A percentile compares a stretch with the other conserved stretches of the same genome.
Conservation (phyloP, 2,797 vertebrate genomes). For the Luscinia luscinia region DNA sequence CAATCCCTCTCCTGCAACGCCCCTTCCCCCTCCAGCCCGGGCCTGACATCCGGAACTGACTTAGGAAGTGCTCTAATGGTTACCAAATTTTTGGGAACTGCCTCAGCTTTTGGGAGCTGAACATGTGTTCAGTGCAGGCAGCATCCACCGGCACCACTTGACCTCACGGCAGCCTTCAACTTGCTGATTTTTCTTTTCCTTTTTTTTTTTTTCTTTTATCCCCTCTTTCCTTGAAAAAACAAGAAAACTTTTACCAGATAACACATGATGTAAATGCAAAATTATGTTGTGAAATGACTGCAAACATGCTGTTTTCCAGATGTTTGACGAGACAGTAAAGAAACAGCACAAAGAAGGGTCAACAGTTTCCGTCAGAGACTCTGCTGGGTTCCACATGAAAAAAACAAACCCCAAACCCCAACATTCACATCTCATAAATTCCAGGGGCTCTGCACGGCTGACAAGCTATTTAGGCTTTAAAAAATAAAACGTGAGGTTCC, state of each 20-base stretch:
- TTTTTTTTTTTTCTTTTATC: not conserved
- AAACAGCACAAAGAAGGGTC: slow-evolving; percentile 76
- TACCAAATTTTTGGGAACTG: slow-evolving; percentile 93
- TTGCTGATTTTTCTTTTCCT: slow-evolving; percentile 70
- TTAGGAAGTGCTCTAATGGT: slow-evolving; percentile 97
- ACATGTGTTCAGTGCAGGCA: slow-evolving; percentile 92
- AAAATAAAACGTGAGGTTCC: slow-evolving; percentile 72
- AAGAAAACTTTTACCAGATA: slow-evolving; percentile 83
- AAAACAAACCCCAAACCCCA: slow-evolving; percentile 70
- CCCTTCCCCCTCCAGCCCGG: slow-evolving; percentile 75
- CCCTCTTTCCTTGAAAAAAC: slow-evolving; percentile 8
- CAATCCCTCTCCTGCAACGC: slow-evolving; percentile 76
- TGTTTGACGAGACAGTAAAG: slow-evolving; percentile 85
- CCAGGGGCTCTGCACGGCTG: slow-evolving; percentile 79
- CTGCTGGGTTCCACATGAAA: slow-evolving; percentile 80
- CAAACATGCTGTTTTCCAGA: slow-evolving; percentile 93
- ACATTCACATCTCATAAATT: slow-evolving; percentile 77
- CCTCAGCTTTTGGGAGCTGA: slow-evolving; percentile 82
- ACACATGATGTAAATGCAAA: slow-evolving; percentile 92
- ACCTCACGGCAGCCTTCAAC: slow-evolving; percentile 84
- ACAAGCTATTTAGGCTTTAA: slow-evolving; percentile 77
- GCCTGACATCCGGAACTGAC: slow-evolving; percentile 90
- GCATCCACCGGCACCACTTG: slow-evolving; percentile 95
- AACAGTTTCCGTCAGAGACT: slow-evolving; percentile 82
- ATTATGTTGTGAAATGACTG: slow-evolving; percentile 86